These are phyloP conservation scores for Cariama cristata DNA, from an alignment of 2,113 vertebrate species.

Conservation along the genomic window DNA sequence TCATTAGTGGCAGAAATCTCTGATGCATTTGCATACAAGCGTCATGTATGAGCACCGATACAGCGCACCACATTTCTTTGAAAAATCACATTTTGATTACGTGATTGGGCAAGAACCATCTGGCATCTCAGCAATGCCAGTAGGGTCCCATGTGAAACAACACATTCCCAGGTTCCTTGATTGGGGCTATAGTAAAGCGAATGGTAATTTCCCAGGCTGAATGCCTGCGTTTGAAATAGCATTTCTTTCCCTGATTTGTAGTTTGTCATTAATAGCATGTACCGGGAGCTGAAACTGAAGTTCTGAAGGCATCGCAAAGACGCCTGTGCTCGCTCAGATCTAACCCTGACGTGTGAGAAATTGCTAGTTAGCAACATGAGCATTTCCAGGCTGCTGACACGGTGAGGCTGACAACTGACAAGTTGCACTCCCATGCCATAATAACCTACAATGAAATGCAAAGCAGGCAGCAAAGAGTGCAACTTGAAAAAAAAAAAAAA, in stretches of 20 bases:
- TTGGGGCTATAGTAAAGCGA: conserved; percentile 2
- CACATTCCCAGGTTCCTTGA: conserved; percentile 7
- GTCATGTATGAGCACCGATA: background rate
- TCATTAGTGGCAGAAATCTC: background rate
- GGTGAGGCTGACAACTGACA: conserved; percentile 5
- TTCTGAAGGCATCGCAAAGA: conserved; percentile 4
- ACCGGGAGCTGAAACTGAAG: background rate
- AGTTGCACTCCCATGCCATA: conserved; percentile 19
- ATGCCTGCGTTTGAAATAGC: conserved; percentile 44
- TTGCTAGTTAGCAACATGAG: conserved; percentile 43
- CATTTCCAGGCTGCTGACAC: conserved; percentile 16
- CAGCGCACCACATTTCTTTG: background rate
- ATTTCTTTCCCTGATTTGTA: conserved; percentile 4
- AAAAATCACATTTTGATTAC: conserved; percentile 18
- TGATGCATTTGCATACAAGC: background rate
- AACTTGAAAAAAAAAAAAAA: background rate
- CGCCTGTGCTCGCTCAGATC: background rate
- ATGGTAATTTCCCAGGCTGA: conserved; percentile 34
- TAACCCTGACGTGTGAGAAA: conserved; percentile 17
- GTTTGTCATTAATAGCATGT: background rate
- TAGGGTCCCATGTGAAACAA: conserved; percentile 45
- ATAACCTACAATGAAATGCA: conserved; percentile 59
- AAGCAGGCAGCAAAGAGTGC: background rate
- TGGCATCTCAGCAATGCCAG: background rate
- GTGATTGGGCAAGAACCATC: conserved; percentile 34